A percentile compares a stretch with the other conserved stretches of the same genome.
These are phyloP conservation scores for Pangasius macronema DNA, from an alignment of 2,797 vertebrate genomes.

Conservation along the genomic window DNA sequence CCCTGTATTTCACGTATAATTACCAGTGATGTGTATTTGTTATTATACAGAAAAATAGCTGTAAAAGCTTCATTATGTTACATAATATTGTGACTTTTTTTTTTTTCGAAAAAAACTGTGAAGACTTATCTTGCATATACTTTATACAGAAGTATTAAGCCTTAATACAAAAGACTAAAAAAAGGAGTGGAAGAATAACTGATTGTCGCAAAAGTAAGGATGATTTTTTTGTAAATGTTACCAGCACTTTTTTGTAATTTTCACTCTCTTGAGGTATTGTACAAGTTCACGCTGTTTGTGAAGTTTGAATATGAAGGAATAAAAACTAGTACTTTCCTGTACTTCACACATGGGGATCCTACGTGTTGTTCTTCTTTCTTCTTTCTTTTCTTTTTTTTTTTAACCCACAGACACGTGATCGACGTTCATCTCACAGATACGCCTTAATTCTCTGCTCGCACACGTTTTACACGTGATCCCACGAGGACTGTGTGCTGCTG, in stretches of 20 bases:
- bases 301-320: slow-evolving; percentile 99
- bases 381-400: slow-evolving; percentile 18
- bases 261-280: slow-evolving; percentile 99
- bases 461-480: background rate
- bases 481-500: background rate
- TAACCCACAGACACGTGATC: background rate
- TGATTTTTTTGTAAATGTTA: slow-evolving; percentile 99
- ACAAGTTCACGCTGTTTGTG: slow-evolving; percentile 99
- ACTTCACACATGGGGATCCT: slow-evolving; percentile 78
- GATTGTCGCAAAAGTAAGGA: slow-evolving; percentile 99
- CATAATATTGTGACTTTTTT: slow-evolving; percentile 99
- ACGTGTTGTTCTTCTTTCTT: slow-evolving; percentile 48
- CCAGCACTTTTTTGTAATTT: slow-evolving; percentile 99
- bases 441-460: background rate
- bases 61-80: slow-evolving; percentile 99
- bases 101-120: slow-evolving; percentile 94
- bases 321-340: slow-evolving; percentile 91
- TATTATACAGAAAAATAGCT: slow-evolving; percentile 99
- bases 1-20: slow-evolving; percentile 99
- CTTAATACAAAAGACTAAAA: slow-evolving; percentile 99
- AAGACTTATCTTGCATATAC: slow-evolving; percentile 99
- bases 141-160: slow-evolving; percentile 99
- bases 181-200: slow-evolving; percentile 99
- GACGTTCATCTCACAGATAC: too few species aligned
- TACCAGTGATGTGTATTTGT: slow-evolving; percentile 99